These are phyloP conservation scores for Coreoperca whiteheadi DNA, from an alignment of 2,113 vertebrate genomes.

Conservation along the genomic window DNA sequence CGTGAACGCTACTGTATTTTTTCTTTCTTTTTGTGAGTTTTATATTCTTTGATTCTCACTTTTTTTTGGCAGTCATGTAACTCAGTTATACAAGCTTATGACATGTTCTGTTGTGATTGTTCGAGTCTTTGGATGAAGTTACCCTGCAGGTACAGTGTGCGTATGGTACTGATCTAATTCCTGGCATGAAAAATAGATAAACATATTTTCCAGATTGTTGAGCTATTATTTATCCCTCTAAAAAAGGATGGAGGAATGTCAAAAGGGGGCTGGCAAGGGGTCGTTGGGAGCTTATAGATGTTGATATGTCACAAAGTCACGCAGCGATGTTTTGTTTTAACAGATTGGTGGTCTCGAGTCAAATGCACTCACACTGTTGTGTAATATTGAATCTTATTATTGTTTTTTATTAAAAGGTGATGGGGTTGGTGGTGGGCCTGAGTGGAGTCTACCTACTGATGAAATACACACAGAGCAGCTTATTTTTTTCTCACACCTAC, in stretches of 20 bases:
- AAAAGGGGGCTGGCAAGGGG: background rate
- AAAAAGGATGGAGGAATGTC: too few relatives aligned
- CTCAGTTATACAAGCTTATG: background rate
- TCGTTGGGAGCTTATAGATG: background rate
- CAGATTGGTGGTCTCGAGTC: background rate
- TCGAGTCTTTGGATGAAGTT: background rate
- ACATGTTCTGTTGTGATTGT: background rate
- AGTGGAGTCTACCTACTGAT: slow-evolving; percentile 69
- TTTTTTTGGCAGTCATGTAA: background rate
- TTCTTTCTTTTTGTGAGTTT: background rate
- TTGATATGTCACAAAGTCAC: background rate
- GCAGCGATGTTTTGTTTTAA: background rate
- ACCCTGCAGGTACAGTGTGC: background rate
- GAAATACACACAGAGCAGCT: slow-evolving; percentile 49
- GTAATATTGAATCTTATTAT: too few relatives aligned
- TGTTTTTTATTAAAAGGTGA: slow-evolving; percentile 45
- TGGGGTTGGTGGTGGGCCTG: slow-evolving; percentile 58
- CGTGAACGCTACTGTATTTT: too few relatives aligned
- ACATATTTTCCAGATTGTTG: background rate
- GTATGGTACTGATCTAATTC: background rate
- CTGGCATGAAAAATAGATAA: background rate
- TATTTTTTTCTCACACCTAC: slow-evolving; percentile 59
- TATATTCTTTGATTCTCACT: background rate
- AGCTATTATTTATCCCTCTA: background rate
- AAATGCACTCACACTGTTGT: background rate